phyloP scores from a whole-genome alignment of 2,113 vertebrate genomes.

The Columba livia region DNA sequence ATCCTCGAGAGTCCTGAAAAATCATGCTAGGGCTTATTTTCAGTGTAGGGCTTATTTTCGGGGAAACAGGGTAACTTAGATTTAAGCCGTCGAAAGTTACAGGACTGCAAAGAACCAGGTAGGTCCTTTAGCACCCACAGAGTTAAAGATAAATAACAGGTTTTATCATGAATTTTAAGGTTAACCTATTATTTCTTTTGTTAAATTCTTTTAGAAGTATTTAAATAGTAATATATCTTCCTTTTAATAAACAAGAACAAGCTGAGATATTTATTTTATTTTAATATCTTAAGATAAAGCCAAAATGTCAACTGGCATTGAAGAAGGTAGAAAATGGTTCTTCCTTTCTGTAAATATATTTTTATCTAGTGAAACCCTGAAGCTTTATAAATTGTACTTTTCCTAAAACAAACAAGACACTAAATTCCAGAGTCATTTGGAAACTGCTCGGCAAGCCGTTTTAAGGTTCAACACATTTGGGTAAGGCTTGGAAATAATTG shows the following conservation, averaged over 20 bases:
- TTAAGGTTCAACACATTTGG: neutral
- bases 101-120: neutral
- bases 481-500: neutral
- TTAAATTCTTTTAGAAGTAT: neutral
- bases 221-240: constrained; percentile 12
- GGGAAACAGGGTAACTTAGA: too few relatives aligned
- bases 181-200: constrained; percentile 14
- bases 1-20: too few relatives aligned
- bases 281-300: constrained; percentile 18
- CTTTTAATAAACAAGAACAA: constrained; percentile 36
- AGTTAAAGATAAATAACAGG: neutral
- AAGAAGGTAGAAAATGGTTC: neutral
- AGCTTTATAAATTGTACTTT: neutral
- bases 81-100: neutral
- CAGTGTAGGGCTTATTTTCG: too few relatives aligned
- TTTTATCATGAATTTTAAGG: neutral
- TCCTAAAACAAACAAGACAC: neutral
- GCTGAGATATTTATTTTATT: constrained; percentile 22
- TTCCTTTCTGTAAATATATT: constrained; percentile 12
- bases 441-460: neutral
- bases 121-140: neutral
- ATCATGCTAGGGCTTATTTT: too few relatives aligned
- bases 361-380: neutral
- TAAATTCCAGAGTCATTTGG: neutral
- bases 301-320: constrained; percentile 8